Evolutionary conservation across 1,140 invertebrate genomes (phyloP).

Genomic region (Metaphire vulgaris): DNA sequence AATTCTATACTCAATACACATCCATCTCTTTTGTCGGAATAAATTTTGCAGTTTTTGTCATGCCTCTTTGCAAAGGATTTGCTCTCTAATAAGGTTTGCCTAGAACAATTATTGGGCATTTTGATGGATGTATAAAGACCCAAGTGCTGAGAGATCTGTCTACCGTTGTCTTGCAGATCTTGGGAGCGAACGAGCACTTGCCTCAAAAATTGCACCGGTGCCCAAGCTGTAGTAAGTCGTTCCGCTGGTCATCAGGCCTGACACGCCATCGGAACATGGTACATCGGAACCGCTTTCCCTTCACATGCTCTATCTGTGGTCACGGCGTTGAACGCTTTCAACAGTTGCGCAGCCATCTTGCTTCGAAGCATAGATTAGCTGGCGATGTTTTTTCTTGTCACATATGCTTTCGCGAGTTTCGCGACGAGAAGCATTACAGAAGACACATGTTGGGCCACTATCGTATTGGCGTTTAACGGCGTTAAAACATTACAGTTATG

Average conservation of each 20-base stretch:
- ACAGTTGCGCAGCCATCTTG: background rate
- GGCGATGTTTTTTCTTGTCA: background rate
- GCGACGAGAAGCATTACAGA: background rate
- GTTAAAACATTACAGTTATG: too few species aligned
- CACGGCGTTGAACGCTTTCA: background rate
- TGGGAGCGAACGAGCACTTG: background rate
- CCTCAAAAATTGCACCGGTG: background rate
- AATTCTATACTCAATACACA: too few species aligned
- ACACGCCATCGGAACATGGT: background rate
- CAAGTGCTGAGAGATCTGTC: conserved; percentile 1
- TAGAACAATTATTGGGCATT: too few species aligned
- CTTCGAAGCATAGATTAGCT: background rate
- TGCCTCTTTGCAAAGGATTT: too few species aligned
- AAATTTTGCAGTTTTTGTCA: too few species aligned
- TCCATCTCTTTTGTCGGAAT: too few species aligned
- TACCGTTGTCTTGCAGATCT: background rate
- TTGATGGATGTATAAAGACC: too few species aligned
- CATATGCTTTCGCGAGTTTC: background rate
- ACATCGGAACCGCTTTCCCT: background rate
- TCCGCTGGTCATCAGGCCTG: background rate
- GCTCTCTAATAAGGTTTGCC: too few species aligned
- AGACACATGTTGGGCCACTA: background rate
- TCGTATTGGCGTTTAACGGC: background rate
- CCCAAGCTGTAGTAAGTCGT: background rate
- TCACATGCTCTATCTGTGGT: background rate